Conservation (phyloP, 1,140 invertebrate genomes). For the Fopius arisanus region DNA sequence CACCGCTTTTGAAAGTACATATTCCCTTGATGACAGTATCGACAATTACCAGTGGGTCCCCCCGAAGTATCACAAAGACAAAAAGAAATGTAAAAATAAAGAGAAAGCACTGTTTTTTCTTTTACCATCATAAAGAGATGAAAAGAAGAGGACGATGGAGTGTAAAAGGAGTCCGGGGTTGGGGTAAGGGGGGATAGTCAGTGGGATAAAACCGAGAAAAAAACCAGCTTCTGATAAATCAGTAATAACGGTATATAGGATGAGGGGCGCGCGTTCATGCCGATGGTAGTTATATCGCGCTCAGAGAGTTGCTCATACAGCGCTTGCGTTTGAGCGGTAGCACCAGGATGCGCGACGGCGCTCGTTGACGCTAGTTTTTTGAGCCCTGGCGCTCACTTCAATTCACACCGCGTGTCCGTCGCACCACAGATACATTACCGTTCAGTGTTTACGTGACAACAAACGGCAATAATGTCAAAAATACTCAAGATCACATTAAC, state of each 20-base stretch:
- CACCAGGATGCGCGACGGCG: constrained; percentile 39
- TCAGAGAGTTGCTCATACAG: not conserved
- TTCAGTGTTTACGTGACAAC: constrained; percentile 28
- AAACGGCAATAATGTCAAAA: constrained; percentile 23
- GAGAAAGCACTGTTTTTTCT: not conserved
- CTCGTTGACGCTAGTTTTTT: constrained; percentile 40
- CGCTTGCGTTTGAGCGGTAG: constrained; percentile 28
- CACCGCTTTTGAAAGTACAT: not conserved
- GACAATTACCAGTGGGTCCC: constrained; percentile 21
- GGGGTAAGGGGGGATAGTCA: not conserved
- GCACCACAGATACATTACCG: constrained; percentile 35
- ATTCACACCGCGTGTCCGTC: constrained; percentile 54
- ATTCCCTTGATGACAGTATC: not conserved
- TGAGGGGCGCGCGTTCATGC: constrained; percentile 27
- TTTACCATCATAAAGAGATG: constrained; percentile 4
- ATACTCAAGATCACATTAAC: no score
- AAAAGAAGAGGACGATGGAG: not conserved
- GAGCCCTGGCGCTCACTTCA: constrained; percentile 50
- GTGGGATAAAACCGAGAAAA: constrained; percentile 23
- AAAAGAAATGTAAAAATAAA: constrained; percentile 11
- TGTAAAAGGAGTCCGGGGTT: not conserved
- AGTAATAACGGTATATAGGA: constrained; percentile 30
- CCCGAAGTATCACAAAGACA: not conserved
- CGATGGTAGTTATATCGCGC: constrained; percentile 25
- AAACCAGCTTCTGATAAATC: constrained; percentile 30